Conservation (phyloP, 2,888 invertebrate species). For the Helleia helle region DNA sequence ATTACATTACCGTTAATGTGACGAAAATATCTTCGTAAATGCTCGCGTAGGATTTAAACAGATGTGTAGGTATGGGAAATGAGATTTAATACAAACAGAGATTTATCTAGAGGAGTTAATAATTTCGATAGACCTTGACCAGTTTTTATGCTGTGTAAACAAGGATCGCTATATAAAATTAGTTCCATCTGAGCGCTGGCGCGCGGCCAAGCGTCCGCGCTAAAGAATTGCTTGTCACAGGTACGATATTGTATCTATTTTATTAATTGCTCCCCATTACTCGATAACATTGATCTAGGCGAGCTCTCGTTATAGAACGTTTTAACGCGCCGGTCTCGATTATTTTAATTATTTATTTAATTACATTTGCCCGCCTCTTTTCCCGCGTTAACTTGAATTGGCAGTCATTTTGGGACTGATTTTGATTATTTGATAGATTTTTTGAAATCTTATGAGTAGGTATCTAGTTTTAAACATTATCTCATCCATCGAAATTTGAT, state of each 20-base stretch:
- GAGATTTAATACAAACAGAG: not conserved
- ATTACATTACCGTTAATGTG: too few species aligned
- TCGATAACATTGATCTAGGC: too few species aligned
- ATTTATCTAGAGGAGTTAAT: conserved; percentile 3
- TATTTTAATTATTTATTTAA: conserved; percentile 4
- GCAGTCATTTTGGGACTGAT: too few species aligned
- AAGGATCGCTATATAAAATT: conserved; percentile 59
- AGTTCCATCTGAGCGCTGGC: conserved; percentile 40
- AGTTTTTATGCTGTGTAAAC: conserved; percentile 55
- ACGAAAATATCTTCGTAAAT: too few species aligned
- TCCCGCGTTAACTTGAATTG: too few species aligned
- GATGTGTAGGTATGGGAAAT: not conserved
- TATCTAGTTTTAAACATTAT: too few species aligned
- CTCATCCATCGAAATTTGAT: too few species aligned
- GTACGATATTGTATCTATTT: conserved; percentile 20
- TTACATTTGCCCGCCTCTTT: too few species aligned
- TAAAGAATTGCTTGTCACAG: conserved; percentile 48
- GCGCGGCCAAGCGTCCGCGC: conserved; percentile 43
- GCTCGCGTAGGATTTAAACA: too few species aligned
- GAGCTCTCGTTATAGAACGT: conserved; percentile 1
- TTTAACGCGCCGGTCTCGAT: too few species aligned
- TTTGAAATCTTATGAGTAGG: too few species aligned
- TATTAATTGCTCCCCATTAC: conserved; percentile 3
- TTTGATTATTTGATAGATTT: too few species aligned
- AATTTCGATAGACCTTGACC: conserved; percentile 40